Percentiles rank a stretch among this genome's conserved stretches.
phyloP scores from a whole-genome alignment of 2,797 vertebrate genomes.

The Anisognathus igniventris region DNA sequence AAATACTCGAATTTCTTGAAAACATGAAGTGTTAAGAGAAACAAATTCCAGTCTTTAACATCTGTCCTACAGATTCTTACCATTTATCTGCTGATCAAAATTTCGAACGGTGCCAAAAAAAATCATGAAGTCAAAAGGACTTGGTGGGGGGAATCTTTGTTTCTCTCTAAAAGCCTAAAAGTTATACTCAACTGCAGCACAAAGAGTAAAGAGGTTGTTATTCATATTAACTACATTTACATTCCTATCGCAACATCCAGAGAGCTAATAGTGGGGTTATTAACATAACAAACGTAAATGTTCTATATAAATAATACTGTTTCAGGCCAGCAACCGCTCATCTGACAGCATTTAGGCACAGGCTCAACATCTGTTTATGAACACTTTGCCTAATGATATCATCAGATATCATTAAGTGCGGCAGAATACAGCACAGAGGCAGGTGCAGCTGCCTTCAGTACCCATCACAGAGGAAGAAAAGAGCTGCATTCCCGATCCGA shows the following conservation, averaged over 20 bases:
- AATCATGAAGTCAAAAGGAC: conserved; percentile 76
- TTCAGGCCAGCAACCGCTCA: conserved; percentile 93
- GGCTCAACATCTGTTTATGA: conserved; percentile 99
- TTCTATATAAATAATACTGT: conserved; percentile 99
- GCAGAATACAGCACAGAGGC: conserved; percentile 92
- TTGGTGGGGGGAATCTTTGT: conserved; percentile 79
- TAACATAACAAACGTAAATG: conserved; percentile 99
- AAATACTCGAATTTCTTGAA: conserved; percentile 63
- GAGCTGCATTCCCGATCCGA: conserved; percentile 86
- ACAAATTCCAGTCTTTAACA: conserved; percentile 73
- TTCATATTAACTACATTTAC: conserved; percentile 91
- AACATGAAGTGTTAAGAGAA: conserved; percentile 68
- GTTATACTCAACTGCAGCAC: conserved; percentile 87
- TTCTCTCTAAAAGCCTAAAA: conserved; percentile 82
- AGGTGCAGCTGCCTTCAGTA: conserved; percentile 97
- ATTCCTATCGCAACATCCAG: conserved; percentile 94
- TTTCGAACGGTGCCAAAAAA: conserved; percentile 69
- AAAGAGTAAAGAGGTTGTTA: conserved; percentile 87
- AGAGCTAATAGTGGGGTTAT: conserved; percentile 99
- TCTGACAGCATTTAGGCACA: conserved; percentile 99
- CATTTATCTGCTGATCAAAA: conserved; percentile 76
- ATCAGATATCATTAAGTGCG: conserved; percentile 99
- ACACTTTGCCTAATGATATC: conserved; percentile 99
- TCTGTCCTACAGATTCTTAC: conserved; percentile 73
- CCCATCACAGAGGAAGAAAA: conserved; percentile 88